A percentile compares a stretch with the other conserved stretches of the same genome.
Evolutionary conservation across 2,113 vertebrate genomes (phyloP).

Genomic region (Hucho hucho): DNA sequence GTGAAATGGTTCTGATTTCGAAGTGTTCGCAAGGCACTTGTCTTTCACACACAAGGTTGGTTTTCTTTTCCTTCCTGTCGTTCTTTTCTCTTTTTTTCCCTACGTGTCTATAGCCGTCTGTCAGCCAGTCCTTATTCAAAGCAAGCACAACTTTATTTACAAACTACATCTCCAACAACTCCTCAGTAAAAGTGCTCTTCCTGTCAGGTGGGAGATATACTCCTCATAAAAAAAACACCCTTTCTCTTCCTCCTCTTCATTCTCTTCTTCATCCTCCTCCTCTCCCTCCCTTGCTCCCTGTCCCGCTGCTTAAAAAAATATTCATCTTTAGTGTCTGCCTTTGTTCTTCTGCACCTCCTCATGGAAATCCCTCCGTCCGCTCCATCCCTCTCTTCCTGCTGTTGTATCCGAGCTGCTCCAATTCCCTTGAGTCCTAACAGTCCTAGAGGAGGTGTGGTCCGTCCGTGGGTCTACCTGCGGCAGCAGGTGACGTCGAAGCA

Average conservation of each 20-base stretch:
- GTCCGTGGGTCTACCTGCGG: conserved; percentile 75
- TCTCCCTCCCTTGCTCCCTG: background rate
- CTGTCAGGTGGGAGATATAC: conserved; percentile 65
- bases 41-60: conserved; percentile 69
- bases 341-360: too few species aligned
- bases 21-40: conserved; percentile 98
- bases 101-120: background rate
- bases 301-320: too few species aligned
- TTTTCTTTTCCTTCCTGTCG: conserved; percentile 55
- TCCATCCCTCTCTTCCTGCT: background rate
- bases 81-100: conserved; percentile 41
- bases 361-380: too few species aligned
- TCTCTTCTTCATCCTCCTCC: background rate
- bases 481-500: conserved; percentile 95
- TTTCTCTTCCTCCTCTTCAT: conserved; percentile 13
- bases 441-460: background rate
- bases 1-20: conserved; percentile 81
- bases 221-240: conserved; percentile 29
- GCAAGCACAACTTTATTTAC: conserved; percentile 52
- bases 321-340: too few species aligned
- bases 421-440: too few species aligned
- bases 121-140: conserved; percentile 45
- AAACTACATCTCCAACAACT: conserved; percentile 37
- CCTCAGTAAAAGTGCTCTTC: conserved; percentile 81
- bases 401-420: too few species aligned